Conservation (phyloP, 1,140 invertebrate genomes). For the Mamestra configurata region DNA sequence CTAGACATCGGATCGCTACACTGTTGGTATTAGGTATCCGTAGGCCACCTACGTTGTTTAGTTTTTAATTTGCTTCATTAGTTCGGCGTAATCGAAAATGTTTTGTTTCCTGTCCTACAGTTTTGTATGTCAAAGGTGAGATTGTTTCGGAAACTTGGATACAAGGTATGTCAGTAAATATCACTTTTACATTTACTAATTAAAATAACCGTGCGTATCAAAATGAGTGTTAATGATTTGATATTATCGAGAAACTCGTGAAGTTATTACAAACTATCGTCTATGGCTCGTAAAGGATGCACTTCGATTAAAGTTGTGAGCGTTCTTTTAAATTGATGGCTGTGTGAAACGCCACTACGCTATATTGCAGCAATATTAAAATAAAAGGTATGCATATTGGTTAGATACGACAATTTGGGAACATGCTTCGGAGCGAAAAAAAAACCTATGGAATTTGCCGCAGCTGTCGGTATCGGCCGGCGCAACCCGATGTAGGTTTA, state of each 20-base stretch:
- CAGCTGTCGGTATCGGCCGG: constrained; percentile 42
- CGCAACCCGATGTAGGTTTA: constrained; percentile 40
- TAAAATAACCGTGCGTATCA: too few relatives aligned
- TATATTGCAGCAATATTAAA: constrained; percentile 6
- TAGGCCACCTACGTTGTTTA: neutral
- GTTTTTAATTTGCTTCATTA: constrained; percentile 1
- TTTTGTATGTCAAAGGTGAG: neutral
- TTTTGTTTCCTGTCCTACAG: neutral
- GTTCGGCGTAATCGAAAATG: neutral
- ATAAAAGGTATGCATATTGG: constrained; percentile 10
- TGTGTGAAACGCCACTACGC: neutral
- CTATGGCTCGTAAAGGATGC: neutral
- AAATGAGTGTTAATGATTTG: neutral
- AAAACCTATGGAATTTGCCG: constrained; percentile 12
- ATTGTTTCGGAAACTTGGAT: neutral
- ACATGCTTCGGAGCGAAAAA: constrained; percentile 2
- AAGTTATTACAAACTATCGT: neutral
- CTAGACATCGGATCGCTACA: constrained; percentile 35
- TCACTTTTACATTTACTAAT: too few relatives aligned
- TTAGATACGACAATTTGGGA: constrained; percentile 28
- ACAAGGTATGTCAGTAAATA: neutral
- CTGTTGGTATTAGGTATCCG: neutral
- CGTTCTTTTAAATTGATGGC: neutral
- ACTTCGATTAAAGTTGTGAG: neutral
- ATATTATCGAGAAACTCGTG: neutral